Evolutionary conservation across 2,113 vertebrate species (phyloP).

Genomic region (Cyphomyrus discorhynchus): DNA sequence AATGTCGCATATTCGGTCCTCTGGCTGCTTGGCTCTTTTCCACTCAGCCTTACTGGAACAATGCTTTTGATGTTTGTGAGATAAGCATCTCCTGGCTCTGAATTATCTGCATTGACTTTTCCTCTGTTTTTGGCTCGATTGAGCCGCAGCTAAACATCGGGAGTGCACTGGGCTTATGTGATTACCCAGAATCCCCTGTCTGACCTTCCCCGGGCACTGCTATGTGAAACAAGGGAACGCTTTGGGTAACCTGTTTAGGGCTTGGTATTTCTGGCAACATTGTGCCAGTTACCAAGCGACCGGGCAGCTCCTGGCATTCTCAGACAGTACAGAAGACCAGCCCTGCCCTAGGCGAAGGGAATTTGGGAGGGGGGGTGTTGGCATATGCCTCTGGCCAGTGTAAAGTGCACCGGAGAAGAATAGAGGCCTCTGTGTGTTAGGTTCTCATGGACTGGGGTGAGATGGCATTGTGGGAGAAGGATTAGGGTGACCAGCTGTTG

Average conservation of each 20-base stretch:
- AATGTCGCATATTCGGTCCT: neutral
- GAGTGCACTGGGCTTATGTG: neutral
- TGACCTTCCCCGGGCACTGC: neutral
- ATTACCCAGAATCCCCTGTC: neutral
- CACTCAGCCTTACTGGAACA: neutral
- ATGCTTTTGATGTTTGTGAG: neutral
- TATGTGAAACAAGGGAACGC: neutral
- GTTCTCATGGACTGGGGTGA: neutral
- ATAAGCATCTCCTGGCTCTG: neutral
- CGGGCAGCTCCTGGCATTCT: neutral
- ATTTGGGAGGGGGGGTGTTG: neutral
- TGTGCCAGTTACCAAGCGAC: neutral
- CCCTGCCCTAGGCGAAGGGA: neutral
- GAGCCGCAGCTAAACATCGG: neutral
- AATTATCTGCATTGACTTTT: neutral
- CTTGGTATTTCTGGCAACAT: neutral
- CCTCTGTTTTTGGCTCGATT: neutral
- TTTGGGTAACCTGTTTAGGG: neutral
- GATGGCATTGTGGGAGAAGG: conserved; percentile 4
- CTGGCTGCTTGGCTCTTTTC: neutral
- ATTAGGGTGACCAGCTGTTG: conserved; percentile 56
- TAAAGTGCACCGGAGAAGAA: neutral
- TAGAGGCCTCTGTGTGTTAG: neutral
- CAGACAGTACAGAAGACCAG: neutral
- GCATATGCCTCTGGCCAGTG: neutral